Evolutionary conservation across 2,888 invertebrate species (phyloP).

Genomic region (Luperina testacea): DNA sequence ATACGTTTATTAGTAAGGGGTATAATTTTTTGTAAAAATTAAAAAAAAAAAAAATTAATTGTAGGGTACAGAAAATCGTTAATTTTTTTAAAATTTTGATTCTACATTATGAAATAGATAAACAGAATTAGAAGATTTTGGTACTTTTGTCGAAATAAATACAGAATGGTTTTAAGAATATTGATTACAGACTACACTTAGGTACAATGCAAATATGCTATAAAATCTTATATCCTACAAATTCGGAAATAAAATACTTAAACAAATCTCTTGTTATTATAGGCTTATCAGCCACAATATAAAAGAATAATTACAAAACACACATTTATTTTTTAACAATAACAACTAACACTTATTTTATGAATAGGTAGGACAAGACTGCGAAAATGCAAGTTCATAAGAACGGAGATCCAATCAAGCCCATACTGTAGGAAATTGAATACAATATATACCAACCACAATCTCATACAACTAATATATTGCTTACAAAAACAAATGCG

Average conservation of each 20-base stretch:
- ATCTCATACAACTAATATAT: neutral
- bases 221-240: neutral
- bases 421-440: neutral
- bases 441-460: neutral
- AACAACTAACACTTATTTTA: neutral
- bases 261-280: neutral
- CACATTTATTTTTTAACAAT: neutral
- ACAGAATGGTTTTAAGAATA: neutral
- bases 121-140: neutral
- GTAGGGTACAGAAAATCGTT: neutral
- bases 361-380: neutral
- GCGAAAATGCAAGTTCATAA: too few relatives aligned
- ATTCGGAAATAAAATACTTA: neutral
- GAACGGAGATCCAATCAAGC: neutral
- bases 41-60: neutral
- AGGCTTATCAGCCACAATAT: too few relatives aligned
- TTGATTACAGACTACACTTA: neutral
- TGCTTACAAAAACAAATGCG: neutral
- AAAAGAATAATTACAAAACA: neutral
- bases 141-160: too few relatives aligned
- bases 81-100: fast-evolving
- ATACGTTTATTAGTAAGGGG: too few relatives aligned
- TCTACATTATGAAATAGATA: too few relatives aligned
- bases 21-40: too few relatives aligned
- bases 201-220: neutral